Evolutionary conservation across 2,113 vertebrate genomes (phyloP).

Genomic region (Sclerurus mexicanus): DNA sequence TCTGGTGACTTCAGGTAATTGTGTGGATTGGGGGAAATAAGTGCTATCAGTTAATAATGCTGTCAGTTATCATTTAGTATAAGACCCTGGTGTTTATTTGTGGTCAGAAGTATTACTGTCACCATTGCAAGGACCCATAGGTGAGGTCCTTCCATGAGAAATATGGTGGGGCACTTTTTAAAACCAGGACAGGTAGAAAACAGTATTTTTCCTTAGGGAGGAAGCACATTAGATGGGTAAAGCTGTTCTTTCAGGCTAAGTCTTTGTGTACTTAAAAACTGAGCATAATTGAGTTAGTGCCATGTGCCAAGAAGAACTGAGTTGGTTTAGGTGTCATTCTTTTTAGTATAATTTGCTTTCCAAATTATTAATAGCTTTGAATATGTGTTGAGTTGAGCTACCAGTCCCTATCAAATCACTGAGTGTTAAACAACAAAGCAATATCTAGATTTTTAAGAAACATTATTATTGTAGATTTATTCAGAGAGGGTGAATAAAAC

Average conservation of each 20-base stretch:
- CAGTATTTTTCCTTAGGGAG: neutral
- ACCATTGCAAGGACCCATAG: neutral
- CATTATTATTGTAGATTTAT: neutral
- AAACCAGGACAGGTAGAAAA: neutral
- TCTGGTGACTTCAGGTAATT: neutral
- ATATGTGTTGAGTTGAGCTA: neutral
- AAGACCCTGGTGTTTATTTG: neutral
- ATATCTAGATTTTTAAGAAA: neutral
- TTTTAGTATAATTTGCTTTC: neutral
- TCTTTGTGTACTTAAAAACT: neutral
- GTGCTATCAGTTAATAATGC: neutral
- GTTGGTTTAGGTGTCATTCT: neutral
- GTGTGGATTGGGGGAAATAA: neutral
- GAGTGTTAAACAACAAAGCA: neutral
- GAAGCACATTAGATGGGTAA: neutral
- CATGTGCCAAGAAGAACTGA: neutral
- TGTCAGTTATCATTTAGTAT: neutral
- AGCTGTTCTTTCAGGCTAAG: neutral
- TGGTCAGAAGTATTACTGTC: neutral
- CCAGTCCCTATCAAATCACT: neutral
- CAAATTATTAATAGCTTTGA: neutral
- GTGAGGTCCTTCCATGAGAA: neutral
- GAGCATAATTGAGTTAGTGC: neutral
- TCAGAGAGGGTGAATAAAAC: neutral
- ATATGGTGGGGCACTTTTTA: neutral